Base-by-base conservation (phyloP, 1,140 invertebrate species). In the Penaeus japonicus region DNA sequence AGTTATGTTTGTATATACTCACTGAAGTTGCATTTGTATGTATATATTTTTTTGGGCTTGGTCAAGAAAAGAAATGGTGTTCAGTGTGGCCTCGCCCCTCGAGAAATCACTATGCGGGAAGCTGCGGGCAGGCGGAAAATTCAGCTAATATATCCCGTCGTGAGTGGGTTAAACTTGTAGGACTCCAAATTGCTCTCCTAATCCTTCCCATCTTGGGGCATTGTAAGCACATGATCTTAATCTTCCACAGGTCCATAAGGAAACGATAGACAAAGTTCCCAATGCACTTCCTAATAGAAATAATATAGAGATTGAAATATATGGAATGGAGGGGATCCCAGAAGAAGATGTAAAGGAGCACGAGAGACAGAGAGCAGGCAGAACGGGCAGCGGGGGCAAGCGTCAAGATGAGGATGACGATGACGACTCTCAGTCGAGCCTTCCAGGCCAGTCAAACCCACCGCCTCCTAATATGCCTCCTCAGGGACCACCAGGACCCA, bases 261-360 rank as follows among this genome's bases (percentile, higher is more conserved):
- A 99, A 94, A 98, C 98, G 84, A 98, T 99, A 92, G 99, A 99
- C 93, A 99, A 99, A 94, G 98, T 99, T 92, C 99, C 99, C 90
- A 99, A 99, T 94, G 98, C 99, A 85, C 94, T 99, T 91, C 98
- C 98, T 90, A 98, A 98, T 94, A 95, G 98, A 93, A 98, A 97
- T 92, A 99, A 99, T 94, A 98, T 99, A 92, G 98, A 99, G 94
- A 98, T 99, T 93, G 99, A 99, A 95, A 99, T 99, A 92, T 99
- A 99, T 95, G 99, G 99, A 91, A 99, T 99, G 99, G 98, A 99
- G 95, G 99, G 99, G 90, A 99, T 99, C 92, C 99, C 99, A 32
- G 95, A 97, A 89, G 97, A 97, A 92, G 98, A 99, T 94, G 92
- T 98, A 62, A 96, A 96, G 92, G 97, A 98, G 92, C 98, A 99